Conservation (phyloP, 2,113 vertebrate genomes). For the Malurus elegans region DNA sequence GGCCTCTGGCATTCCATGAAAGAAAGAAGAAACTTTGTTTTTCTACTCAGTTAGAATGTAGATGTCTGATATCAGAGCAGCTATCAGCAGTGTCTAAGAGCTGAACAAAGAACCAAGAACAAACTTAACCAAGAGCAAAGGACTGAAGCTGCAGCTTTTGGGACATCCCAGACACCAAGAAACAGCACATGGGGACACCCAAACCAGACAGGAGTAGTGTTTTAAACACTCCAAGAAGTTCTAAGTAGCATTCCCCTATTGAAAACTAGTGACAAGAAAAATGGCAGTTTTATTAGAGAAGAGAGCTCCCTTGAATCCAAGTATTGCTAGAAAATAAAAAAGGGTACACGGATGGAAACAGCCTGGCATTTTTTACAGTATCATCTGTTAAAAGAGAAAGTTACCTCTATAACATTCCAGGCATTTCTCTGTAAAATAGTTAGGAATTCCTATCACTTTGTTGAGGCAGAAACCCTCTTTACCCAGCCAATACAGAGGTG, state of each 20-base stretch:
- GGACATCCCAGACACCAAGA: not conserved
- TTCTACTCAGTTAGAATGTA: not conserved
- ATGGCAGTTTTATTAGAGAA: not conserved
- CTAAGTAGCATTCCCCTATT: not conserved
- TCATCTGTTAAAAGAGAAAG: not conserved
- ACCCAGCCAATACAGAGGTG: fast-evolving
- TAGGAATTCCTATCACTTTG: not conserved
- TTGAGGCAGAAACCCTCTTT: not conserved
- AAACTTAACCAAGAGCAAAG: not conserved
- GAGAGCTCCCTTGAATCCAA: not conserved
- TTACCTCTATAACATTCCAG: fast-evolving
- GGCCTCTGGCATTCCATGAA: not conserved
- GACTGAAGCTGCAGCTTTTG: not conserved
- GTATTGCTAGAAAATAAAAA: not conserved
- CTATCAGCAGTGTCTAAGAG: not conserved
- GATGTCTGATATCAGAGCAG: not conserved
- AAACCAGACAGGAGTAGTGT: not conserved
- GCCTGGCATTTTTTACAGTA: not conserved
- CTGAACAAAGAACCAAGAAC: not conserved
- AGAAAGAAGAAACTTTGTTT: not conserved
- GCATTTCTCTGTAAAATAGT: not conserved
- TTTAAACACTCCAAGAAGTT: not conserved
- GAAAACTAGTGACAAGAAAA: not conserved
- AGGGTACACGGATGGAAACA: fast-evolving
- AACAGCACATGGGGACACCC: not conserved